Conservation (phyloP, 2,888 invertebrate genomes). For the Andricus curvator region DNA sequence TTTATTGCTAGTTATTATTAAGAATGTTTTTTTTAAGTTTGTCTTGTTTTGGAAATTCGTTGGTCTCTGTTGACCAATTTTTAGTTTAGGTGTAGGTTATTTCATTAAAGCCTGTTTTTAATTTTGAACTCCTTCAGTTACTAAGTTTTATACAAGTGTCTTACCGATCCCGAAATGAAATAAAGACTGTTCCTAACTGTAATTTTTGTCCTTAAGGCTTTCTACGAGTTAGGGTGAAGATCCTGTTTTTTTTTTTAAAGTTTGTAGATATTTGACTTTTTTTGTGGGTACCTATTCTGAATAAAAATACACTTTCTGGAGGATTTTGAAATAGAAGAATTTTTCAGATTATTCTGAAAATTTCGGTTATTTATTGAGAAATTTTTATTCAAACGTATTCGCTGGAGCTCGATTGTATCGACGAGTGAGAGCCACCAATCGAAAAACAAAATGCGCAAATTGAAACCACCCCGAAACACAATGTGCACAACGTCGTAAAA, state of each 20-base stretch:
- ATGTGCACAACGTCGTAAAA: constrained; percentile 69
- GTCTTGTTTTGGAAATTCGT: background rate
- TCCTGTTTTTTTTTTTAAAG: background rate
- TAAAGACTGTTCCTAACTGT: constrained; percentile 9
- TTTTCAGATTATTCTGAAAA: background rate
- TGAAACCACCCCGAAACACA: constrained; percentile 17
- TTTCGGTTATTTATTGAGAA: background rate
- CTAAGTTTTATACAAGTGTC: background rate
- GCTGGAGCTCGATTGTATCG: constrained; percentile 17
- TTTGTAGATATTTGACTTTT: background rate
- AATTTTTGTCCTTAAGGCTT: background rate
- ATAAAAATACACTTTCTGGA: background rate
- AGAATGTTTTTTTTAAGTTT: background rate
- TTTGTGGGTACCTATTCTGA: background rate
- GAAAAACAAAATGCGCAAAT: constrained; percentile 20
- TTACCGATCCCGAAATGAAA: background rate
- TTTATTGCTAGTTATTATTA: background rate
- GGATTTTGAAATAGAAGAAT: background rate
- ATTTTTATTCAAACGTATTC: background rate
- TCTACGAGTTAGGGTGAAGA: background rate
- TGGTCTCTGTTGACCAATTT: too few species aligned
- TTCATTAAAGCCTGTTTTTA: background rate
- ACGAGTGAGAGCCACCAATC: constrained; percentile 19
- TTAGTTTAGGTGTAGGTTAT: too few species aligned
- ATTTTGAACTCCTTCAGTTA: background rate